These are phyloP conservation scores for Pseudomyrmex concolor DNA, from an alignment of 1,140 invertebrate species.

Conservation along the genomic window DNA sequence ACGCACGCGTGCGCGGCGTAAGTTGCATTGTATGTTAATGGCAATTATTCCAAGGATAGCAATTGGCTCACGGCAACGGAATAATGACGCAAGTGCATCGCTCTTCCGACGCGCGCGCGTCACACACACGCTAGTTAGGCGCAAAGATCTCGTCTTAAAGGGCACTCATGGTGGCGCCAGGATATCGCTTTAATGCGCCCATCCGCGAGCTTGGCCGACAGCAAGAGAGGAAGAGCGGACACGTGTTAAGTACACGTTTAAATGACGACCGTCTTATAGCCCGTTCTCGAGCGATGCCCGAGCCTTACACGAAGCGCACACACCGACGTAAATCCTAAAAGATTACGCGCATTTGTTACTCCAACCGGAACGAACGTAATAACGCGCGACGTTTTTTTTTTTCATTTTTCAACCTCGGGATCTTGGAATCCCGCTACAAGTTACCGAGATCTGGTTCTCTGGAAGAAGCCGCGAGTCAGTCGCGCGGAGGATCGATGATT, in stretches of 20 bases:
- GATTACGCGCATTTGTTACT: constrained; percentile 42
- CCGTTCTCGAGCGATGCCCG: constrained; percentile 2
- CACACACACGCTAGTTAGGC: neutral
- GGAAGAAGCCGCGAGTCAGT: neutral
- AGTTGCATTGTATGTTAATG: constrained; percentile 76
- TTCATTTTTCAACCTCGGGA: constrained; percentile 1
- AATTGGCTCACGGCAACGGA: constrained; percentile 54
- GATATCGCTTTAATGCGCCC: constrained; percentile 48
- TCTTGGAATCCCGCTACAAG: neutral
- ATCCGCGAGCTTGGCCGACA: neutral
- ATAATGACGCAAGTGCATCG: constrained; percentile 63
- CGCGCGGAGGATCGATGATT: too few relatives aligned
- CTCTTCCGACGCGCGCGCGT: constrained; percentile 18
- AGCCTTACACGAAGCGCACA: neutral
- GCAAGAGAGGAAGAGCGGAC: neutral
- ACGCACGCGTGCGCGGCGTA: constrained; percentile 20
- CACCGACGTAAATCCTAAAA: constrained; percentile 42
- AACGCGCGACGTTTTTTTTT: constrained; percentile 12
- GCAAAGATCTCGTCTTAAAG: neutral
- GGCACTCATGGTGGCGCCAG: constrained; percentile 49
- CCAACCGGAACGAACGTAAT: constrained; percentile 32
- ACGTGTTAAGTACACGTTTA: constrained; percentile 47
- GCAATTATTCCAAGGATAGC: constrained; percentile 46
- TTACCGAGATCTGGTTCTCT: neutral
- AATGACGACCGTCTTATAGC: constrained; percentile 3